phyloP scores from a whole-genome alignment of 2,797 vertebrate species.

The Alectoris magna region DNA sequence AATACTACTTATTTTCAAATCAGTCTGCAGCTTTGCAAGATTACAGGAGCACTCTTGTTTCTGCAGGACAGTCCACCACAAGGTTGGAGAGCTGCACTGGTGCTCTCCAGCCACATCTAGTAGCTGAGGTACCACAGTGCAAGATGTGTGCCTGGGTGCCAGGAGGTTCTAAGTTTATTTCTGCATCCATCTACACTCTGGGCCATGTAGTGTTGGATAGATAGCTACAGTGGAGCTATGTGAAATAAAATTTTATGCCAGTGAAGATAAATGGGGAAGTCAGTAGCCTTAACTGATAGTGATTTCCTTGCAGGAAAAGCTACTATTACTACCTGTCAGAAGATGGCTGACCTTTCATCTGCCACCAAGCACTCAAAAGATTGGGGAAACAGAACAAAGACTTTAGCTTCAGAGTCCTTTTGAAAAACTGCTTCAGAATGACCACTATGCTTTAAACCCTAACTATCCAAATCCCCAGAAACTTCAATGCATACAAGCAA shows the following conservation, averaged over 20 bases:
- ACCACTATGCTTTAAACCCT: neutral
- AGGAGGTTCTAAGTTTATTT: neutral
- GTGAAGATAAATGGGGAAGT: neutral
- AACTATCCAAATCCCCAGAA: neutral
- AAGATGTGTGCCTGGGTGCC: rapidly evolving
- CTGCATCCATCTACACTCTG: rapidly evolving
- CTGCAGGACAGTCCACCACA: rapidly evolving
- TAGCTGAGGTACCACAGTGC: neutral
- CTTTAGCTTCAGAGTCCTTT: neutral
- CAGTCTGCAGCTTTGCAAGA: neutral
- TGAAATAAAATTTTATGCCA: neutral
- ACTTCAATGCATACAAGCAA: neutral
- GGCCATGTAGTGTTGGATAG: rapidly evolving
- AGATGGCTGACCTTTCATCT: neutral
- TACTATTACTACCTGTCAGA: neutral
- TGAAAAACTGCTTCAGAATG: neutral
- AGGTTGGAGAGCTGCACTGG: neutral
- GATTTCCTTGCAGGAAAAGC: neutral
- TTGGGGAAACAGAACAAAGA: neutral
- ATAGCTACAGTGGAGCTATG: neutral
- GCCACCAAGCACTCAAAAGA: neutral
- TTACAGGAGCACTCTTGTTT: neutral
- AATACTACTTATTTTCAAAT: neutral
- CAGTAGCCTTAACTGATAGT: rapidly evolving
- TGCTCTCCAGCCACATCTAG: neutral